Evolutionary conservation across 2,888 invertebrate species (phyloP), one percentile per base, ranked within the genome.

Genomic region (Drosophila tanythrix): DNA sequence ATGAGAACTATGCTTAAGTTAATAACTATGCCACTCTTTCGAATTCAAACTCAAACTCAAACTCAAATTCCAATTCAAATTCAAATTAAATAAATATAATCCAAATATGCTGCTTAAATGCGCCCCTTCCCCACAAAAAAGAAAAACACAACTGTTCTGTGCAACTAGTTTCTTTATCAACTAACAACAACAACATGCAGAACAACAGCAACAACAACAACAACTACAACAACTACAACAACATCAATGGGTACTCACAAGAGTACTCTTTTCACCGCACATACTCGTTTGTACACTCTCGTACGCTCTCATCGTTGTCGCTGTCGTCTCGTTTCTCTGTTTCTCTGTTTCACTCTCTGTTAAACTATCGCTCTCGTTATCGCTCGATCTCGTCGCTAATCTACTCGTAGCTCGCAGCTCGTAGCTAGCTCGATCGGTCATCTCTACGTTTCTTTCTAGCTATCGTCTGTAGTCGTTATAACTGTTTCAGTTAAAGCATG

Each of bases 1-100:
- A 61, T 75, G 55, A 81, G 61, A 81, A 81, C 66, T 81, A 81
- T 51, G 76, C 79, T 79, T 81, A 83, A 81, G 81, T 81, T 83
- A 57, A 59, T 61, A 61, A 64, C 77, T 87, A 82, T 82, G 79
- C 71, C 69, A 83, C 64, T 77, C 68, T 75, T 62, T 67, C 74
- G 43, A 76, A 71, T 58, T 75, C 61, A 72, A 69, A 64, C 75
- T 70, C 51, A 82, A 81, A 40, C 38, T n/a, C n/a, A 43, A 46
- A 46, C 4, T 65, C 74, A 29, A 73, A 71, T 58, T 75, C 53
- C 63, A 70, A 60, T 73, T 79, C 38, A 82, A 85, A 27, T 59
- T 76, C 53, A 72, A 70, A 64, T 74, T 77, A 48, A 85, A 82
- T 83, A 80, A 88, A 79, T 69, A 80, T 81, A 79, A 81, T 70